Conservation (phyloP, 64 coral and sea anemone species). For the Montipora foliosa region DNA sequence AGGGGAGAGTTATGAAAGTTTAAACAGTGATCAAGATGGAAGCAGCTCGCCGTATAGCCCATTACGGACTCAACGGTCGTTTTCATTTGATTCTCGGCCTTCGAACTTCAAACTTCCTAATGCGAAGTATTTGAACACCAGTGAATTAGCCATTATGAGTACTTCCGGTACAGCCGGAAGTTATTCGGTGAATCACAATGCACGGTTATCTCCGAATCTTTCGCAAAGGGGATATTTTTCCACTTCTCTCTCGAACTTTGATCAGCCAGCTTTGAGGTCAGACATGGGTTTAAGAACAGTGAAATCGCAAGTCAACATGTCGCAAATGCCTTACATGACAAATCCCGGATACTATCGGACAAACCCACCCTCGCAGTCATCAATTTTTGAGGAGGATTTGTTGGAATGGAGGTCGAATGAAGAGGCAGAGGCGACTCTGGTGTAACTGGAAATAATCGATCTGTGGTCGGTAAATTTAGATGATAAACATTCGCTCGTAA, state of each 20-base stretch:
- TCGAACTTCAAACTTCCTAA: constrained; percentile 39
- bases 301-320: constrained; percentile 71
- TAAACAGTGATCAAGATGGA: constrained; percentile 73
- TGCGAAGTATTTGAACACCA: constrained; percentile 83
- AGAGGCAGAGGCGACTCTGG: constrained; percentile 71
- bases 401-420: constrained; percentile 72
- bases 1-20: constrained; percentile 83
- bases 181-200: constrained; percentile 87
- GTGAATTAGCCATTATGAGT: constrained; percentile 87
- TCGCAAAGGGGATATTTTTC: constrained; percentile 69
- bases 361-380: constrained; percentile 31
- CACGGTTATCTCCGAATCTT: constrained; percentile 63
- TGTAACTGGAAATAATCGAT: constrained; percentile 39
- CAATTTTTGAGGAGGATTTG: constrained; percentile 77
- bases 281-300: constrained; percentile 60
- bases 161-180: constrained; percentile 79
- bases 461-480: not conserved
- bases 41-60: constrained; percentile 67
- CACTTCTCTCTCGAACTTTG: constrained; percentile 61
- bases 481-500: not conserved
- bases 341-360: constrained; percentile 58
- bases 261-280: constrained; percentile 28
- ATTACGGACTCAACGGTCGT: constrained; percentile 46
- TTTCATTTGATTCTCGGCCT: constrained; percentile 61
- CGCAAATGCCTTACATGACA: constrained; percentile 44